Evolutionary conservation across 2,888 invertebrate species (phyloP), one percentile per base, ranked within the genome.

Genomic region (Hypsopygia costalis): DNA sequence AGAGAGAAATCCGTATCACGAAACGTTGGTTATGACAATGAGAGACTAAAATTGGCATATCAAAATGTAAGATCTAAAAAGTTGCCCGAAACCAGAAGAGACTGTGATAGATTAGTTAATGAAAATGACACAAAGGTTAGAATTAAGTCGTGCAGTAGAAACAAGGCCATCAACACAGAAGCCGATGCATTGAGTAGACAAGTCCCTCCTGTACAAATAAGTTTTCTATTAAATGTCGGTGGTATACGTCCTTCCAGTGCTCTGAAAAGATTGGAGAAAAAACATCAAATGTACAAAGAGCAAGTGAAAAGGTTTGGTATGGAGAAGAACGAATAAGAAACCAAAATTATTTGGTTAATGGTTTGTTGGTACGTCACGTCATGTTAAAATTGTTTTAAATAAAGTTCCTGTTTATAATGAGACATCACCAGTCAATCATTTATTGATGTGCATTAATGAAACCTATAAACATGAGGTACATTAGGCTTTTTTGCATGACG

Each of bases 231-330:
- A 0, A 83, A 83, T 47, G 65, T 86, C 0, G 79, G 73, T 4
- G 74, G 75, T 9, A 36, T 69, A 0, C 62, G 76, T 10, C 78
- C 80, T 1, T 79, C 85, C 0, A 81, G 63, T 41, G 68, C 81
- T 9, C 49, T 88, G 9, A 68, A 55, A 44, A 65, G 51, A n/a
- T 55, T 88, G 11, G 88, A 88, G 50, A 82, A 83, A 44, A 85
- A 85, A 53, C 88, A 88, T 49, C 62, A 70, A 11, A 73, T 80
- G 65, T 88, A 80, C 46, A 85, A 87, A 49, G 83, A 85, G 35
- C 74, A 77, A 63, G 78, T 88, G 0, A 87, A 79, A 52, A 55
- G 61, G 0, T 81, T 76, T 44, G 53, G 55, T 11, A 58, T 69
- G 49, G 62, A 75, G 9, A 63, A 64, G 16, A 29, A 29, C 8